Base-by-base conservation (phyloP, 2,113 vertebrate species). In the Ailuropoda melanoleuca region DNA sequence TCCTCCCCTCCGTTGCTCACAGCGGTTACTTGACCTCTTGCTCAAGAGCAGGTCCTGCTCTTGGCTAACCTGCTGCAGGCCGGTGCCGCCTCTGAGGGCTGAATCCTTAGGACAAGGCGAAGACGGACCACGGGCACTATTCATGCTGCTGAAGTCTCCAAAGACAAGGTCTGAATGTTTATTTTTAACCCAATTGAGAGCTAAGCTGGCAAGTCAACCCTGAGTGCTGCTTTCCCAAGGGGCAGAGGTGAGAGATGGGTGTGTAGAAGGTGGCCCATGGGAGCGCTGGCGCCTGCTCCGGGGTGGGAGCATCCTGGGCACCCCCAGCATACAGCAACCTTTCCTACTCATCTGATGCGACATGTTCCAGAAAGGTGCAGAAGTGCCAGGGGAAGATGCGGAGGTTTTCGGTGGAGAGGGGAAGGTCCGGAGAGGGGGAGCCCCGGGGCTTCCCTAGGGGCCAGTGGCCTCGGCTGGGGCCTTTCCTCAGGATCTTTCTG, bases 381-480 rank as follows among this genome's bases (percentile, higher is more conserved):
- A 88, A 89, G 74, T 92, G 83, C 90, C 80, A 37, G 46, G 96
- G 80, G 82, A 86, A 70, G 92, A n/a, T 46, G 48, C 1, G 37
- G 78, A 98, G 78, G 72, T 43, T 80, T 78, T 74, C 2, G 0
- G 43, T 48, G 34, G 58, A 80, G 18, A n/a, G 53, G 70, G 81
- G 17, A 68, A 55, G 82, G 24, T 56, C 62, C 19, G 46, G 24
- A 53, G 50, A 82, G n/a, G 48, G 75, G 43, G 68, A 55, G n/a
- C n/a, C 72, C 48, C 60, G 1, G 31, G 68, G 78, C n/a, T 89
- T 78, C 29, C 80, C 72, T 64, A 37, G 26, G 23, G 75, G 34
- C 34, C 0, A 1, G 34, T 66, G 70, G 48, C 78, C 86, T 78
- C 62, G 14, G 19, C 66, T 96, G 0, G 13, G 56, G 39, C 58